A percentile compares a stretch with the other conserved stretches of the same genome.
These are phyloP conservation scores for Phataginus tetradactyla DNA, from an alignment of 2,797 vertebrate genomes.

Conservation along the genomic window DNA sequence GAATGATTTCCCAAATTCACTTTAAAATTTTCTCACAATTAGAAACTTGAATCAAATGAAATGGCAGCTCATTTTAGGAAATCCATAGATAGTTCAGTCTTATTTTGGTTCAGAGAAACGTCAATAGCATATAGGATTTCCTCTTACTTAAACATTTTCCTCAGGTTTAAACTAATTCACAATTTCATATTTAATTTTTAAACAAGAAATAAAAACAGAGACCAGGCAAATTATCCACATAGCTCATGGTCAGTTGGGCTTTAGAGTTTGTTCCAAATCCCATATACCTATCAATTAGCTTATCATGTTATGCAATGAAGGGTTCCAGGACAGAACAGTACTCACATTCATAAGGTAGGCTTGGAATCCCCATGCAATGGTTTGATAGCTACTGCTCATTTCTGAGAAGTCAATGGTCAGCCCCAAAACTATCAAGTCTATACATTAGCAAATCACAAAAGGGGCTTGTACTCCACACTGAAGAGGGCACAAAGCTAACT, in stretches of 20 bases:
- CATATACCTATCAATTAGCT: neutral
- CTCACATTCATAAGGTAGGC: neutral
- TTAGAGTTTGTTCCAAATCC: constrained; percentile 18
- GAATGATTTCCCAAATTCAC: neutral
- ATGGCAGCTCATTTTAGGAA: neutral
- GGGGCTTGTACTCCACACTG: neutral
- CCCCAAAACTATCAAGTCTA: neutral
- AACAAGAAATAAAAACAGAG: neutral
- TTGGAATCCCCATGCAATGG: neutral
- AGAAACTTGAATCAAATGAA: constrained; percentile 26
- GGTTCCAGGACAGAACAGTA: neutral
- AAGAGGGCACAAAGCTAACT: neutral
- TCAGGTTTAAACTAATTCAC: constrained; percentile 27
- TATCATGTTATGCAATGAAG: neutral
- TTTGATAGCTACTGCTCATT: neutral
- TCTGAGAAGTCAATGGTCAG: neutral
- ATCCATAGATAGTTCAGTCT: neutral
- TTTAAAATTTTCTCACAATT: constrained; percentile 15
- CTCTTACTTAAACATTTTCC: neutral
- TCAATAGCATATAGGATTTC: neutral
- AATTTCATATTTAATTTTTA: constrained; percentile 19
- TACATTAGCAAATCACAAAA: constrained; percentile 4
- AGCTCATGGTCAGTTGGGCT: neutral
- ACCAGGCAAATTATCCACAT: neutral
- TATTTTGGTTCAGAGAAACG: neutral